Evolutionary conservation across 1,140 invertebrate genomes (phyloP), one percentile per base, ranked within the genome.

Genomic region (Phenacoccus solenopsis): DNA sequence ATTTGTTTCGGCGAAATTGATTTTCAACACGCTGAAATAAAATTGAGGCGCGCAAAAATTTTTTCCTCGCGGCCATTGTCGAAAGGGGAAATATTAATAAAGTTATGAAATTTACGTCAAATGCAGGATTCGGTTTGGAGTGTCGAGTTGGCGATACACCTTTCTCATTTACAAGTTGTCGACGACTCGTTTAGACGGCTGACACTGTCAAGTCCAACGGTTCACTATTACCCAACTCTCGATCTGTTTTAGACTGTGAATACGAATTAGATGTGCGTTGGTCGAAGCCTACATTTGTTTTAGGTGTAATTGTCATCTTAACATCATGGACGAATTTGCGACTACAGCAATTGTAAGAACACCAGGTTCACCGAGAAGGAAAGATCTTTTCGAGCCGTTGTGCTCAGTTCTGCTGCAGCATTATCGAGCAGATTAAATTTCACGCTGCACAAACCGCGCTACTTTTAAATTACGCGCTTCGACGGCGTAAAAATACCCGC

Each of bases 381-480:
- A n/a, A n/a, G n/a, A n/a, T n/a, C n/a, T n/a, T n/a, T n/a, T n/a
- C n/a, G n/a, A n/a, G n/a, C n/a, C n/a, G n/a, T n/a, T n/a, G n/a
- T n/a, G n/a, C n/a, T n/a, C n/a, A n/a, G n/a, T n/a, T n/a, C n/a
- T n/a, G n/a, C n/a, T n/a, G n/a, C n/a, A n/a, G n/a, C n/a, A n/a
- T n/a, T n/a, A n/a, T n/a, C n/a, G n/a, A n/a, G n/a, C 20, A 49
- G 4, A 49, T 49, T 9, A 49, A 49, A 9, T 49, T 49, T 16
- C 38, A 49, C 38, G 20, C 38, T 49, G 38, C 4, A n/a, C 13
- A 49, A n/a, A 49, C n/a, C n/a, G n/a, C 13, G 38, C 20, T 49
- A 49, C 38, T 49, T 49, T 49, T 49, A 49, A 49, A 49, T 49
- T 49, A 49, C 38, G 38, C 38, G 38, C 38, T 49, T 49, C 38